Evolutionary conservation across 2,888 invertebrate genomes (phyloP), one percentile per base, ranked within the genome.

Genomic region (Cosmopolites sordidus): DNA sequence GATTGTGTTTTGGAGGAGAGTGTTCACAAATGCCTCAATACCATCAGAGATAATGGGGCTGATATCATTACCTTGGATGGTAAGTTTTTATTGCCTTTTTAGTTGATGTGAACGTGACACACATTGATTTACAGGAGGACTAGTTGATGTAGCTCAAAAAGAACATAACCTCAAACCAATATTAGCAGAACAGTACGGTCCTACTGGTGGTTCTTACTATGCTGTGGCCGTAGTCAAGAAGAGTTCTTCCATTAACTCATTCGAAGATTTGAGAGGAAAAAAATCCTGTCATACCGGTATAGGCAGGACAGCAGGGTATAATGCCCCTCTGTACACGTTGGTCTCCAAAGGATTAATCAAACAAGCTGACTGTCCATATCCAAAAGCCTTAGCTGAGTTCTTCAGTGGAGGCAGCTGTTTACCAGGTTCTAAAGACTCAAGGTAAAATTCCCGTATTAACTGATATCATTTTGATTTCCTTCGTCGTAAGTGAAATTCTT

Each of bases 51-150:
- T 60, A 83, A 84, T 58, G 81, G 82, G 1, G 85, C 87, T 5
- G 89, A 91, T 64, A 71, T 89, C 16, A 80, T 86, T 14, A 79
- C 83, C 0, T 76, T 89, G 3, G 85, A 87, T 53, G 84, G 61
- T 61, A 51, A 49, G 54, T 30, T 22, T 22, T n/a, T n/a, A n/a
- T n/a, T n/a, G n/a, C n/a, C n/a, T n/a, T n/a, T n/a, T n/a, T n/a
- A n/a, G n/a, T n/a, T n/a, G n/a, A n/a, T n/a, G n/a, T n/a, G n/a
- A n/a, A n/a, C n/a, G n/a, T n/a, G n/a, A n/a, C n/a, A n/a, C n/a
- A n/a, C n/a, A 43, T 52, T 44, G 6, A 16, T 39, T 56, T 54
- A n/a, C 43, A 61, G 61, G 83, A 66, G 71, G 81, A 72, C 67
- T 73, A 27, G 81, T 81, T 0, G 76, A 75, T 1, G 66, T 75